Evolutionary conservation across 2,888 invertebrate genomes (phyloP).

Genomic region (Ichneumoninae sp.): DNA sequence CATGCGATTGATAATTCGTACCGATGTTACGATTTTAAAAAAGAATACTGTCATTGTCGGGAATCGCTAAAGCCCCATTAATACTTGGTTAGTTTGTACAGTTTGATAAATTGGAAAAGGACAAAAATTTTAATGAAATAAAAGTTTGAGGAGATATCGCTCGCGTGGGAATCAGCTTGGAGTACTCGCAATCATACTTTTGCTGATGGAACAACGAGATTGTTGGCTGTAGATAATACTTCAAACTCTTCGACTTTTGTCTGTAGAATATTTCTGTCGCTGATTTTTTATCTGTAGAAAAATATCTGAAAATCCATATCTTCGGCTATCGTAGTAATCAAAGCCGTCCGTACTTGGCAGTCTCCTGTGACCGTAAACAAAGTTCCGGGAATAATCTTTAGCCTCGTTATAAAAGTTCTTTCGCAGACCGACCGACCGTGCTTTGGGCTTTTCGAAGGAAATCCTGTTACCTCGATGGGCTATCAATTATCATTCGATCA

Average conservation of each 20-base stretch:
- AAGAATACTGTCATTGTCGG: no score
- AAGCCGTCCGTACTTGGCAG: background rate
- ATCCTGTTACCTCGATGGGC: constrained; percentile 10
- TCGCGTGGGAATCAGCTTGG: constrained; percentile 23
- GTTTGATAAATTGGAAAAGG: background rate
- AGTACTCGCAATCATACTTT: constrained; percentile 18
- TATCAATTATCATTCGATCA: constrained; percentile 29
- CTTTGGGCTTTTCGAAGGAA: constrained; percentile 31
- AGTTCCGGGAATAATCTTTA: constrained; percentile 58
- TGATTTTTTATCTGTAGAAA: background rate
- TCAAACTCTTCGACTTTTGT: background rate
- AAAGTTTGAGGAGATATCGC: background rate
- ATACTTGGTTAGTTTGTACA: background rate
- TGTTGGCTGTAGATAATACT: constrained; percentile 47
- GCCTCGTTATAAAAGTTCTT: constrained; percentile 60
- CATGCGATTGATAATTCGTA: no score
- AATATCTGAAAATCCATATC: background rate
- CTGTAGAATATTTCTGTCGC: background rate
- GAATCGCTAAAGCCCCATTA: background rate
- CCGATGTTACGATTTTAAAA: no score
- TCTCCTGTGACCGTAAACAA: constrained; percentile 35
- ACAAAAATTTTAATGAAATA: background rate
- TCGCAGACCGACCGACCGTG: constrained; percentile 35
- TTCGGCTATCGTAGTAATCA: background rate
- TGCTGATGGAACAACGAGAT: constrained; percentile 41